phyloP scores from a whole-genome alignment of 2,888 invertebrate species.

The Pyrocoelia pectoralis region DNA sequence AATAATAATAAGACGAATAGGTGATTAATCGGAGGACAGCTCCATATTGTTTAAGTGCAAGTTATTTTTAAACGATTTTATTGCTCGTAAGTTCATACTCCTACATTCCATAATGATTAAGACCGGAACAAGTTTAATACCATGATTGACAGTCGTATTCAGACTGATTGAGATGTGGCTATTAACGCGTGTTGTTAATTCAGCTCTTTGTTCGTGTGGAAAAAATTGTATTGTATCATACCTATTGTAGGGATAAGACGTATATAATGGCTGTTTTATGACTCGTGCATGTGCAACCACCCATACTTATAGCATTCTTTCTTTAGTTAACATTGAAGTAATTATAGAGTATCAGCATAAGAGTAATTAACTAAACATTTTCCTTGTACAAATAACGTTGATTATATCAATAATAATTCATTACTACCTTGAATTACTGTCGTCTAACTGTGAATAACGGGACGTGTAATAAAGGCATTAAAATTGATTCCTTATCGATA shows the following conservation, averaged over 20 bases:
- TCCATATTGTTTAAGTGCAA: conserved; percentile 1
- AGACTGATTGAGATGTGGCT: conserved; percentile 1
- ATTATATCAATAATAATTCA: background rate
- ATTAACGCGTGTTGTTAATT: background rate
- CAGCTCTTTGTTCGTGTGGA: background rate
- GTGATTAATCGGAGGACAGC: background rate
- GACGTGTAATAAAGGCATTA: background rate
- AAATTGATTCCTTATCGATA: too few species aligned
- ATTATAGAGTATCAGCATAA: background rate
- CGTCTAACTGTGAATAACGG: background rate
- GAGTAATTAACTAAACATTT: background rate
- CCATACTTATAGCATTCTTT: background rate
- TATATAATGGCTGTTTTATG: background rate
- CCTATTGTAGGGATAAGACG: background rate
- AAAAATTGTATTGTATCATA: background rate
- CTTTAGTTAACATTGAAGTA: background rate
- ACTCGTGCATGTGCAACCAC: conserved; percentile 5
- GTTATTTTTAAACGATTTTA: background rate
- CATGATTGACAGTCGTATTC: conserved; percentile 8
- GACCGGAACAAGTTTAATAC: conserved; percentile 7
- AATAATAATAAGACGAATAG: background rate
- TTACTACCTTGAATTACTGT: background rate
- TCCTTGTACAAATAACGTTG: background rate
- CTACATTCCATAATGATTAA: conserved; percentile 3
- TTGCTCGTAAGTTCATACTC: background rate